Conservation (phyloP, 2,797 vertebrate genomes). For the Alca torda region DNA sequence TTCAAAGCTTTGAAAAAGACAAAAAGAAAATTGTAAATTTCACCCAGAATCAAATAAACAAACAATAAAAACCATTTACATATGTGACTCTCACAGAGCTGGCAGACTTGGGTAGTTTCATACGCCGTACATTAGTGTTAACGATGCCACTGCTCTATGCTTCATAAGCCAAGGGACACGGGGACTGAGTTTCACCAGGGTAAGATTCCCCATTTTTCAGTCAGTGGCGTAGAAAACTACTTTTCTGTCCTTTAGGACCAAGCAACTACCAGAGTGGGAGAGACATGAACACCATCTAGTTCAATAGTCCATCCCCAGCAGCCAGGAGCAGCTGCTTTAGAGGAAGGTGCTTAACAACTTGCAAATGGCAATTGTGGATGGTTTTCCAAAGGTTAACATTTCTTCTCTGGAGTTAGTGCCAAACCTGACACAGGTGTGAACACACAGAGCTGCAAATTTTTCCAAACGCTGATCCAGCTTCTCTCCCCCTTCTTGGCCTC, state of each 20-base stretch:
- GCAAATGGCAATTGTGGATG: not conserved
- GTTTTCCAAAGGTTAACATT: not conserved
- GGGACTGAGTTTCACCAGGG: not conserved
- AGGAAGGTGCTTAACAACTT: not conserved
- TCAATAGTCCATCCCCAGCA: not conserved
- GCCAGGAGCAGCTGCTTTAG: not conserved
- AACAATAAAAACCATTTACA: not conserved
- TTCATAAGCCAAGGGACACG: not conserved
- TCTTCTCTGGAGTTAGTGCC: not conserved
- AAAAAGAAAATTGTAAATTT: not conserved
- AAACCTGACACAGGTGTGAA: not conserved
- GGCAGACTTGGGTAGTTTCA: not conserved
- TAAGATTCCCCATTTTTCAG: not conserved
- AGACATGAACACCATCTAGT: not conserved
- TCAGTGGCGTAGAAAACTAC: not conserved
- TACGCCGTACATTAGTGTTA: not conserved
- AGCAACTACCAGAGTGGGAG: not conserved
- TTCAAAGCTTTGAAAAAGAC: not conserved
- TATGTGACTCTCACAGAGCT: not conserved
- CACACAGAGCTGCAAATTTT: not conserved
- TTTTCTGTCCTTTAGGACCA: not conserved
- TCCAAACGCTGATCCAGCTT: not conserved
- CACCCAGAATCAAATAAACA: not conserved
- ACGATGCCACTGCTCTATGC: accelerated
- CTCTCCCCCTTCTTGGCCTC: not conserved